Evolutionary conservation across 2,113 vertebrate species (phyloP).

Genomic region (Halichoerus grypus): DNA sequence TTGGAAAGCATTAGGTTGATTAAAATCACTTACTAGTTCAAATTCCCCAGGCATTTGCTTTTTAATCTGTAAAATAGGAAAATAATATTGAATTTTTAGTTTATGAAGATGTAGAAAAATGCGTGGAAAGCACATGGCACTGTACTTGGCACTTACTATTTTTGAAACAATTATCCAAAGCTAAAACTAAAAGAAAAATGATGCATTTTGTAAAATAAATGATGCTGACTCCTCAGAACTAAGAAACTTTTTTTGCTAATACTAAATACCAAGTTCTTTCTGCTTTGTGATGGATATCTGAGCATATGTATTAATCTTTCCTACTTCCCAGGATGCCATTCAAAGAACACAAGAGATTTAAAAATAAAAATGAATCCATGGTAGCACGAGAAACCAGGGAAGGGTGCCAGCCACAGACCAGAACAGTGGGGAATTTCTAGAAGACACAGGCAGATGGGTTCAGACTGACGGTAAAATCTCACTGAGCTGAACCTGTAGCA

Average conservation of each 20-base stretch:
- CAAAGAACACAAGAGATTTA: constrained; percentile 65
- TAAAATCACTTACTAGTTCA: constrained; percentile 49
- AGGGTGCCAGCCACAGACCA: neutral
- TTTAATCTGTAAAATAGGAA: neutral
- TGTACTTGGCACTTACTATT: neutral
- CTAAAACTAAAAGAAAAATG: constrained; percentile 11
- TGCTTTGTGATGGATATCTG: constrained; percentile 21
- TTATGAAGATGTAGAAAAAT: neutral
- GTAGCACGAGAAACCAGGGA: constrained; percentile 39
- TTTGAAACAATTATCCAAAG: constrained; percentile 1
- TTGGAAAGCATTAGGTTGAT: neutral
- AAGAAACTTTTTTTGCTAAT: neutral
- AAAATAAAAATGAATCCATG: constrained; percentile 72
- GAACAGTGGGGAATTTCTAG: constrained; percentile 44
- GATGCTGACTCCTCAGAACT: neutral
- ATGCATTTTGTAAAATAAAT: neutral
- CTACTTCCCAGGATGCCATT: constrained; percentile 8
- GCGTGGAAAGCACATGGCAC: neutral
- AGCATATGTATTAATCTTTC: constrained; percentile 43
- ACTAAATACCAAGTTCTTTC: constrained; percentile 24
- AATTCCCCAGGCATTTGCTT: neutral
- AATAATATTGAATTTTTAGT: constrained; percentile 15
- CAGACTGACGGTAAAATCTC: neutral
- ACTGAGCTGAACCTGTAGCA: neutral
- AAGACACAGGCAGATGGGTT: constrained; percentile 5